Evolutionary conservation across 2,888 invertebrate genomes (phyloP).

Genomic region (Amphimallon solstitiale): DNA sequence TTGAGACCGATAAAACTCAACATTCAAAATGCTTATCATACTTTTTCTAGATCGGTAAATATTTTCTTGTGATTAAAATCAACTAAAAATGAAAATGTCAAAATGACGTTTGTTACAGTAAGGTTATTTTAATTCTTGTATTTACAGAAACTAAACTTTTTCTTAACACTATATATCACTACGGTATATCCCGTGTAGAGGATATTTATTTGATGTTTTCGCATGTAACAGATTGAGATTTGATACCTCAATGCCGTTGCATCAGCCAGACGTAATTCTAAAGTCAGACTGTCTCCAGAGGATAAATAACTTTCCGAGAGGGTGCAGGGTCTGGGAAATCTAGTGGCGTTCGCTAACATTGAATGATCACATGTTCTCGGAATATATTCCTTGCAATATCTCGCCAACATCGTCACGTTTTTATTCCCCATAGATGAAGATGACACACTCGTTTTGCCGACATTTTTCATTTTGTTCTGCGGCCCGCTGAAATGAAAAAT

Average conservation of each 20-base stretch:
- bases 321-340: conserved; percentile 75
- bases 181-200: background rate
- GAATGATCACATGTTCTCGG: conserved; percentile 87
- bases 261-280: conserved; percentile 82
- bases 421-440: conserved; percentile 65
- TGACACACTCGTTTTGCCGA: conserved; percentile 44
- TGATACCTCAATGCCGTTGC: conserved; percentile 83
- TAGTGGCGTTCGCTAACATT: conserved; percentile 68
- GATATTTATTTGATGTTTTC: background rate
- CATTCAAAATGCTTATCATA: too few relatives aligned
- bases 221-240: background rate
- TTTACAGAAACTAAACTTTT: background rate
- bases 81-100: too few relatives aligned
- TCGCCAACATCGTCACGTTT: conserved; percentile 81
- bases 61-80: too few relatives aligned
- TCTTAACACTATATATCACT: background rate
- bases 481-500: conserved; percentile 50
- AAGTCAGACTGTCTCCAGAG: conserved; percentile 80
- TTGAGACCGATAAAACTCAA: too few relatives aligned
- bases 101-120: too few relatives aligned
- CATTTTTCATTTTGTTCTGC: conserved; percentile 55
- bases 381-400: conserved; percentile 84
- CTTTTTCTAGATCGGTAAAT: too few relatives aligned
- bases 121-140: too few relatives aligned
- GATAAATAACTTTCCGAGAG: conserved; percentile 86